A percentile compares a stretch with the other conserved stretches of the same genome.
Conservation (phyloP, 2,113 vertebrate species). For the Leptosomus discolor region DNA sequence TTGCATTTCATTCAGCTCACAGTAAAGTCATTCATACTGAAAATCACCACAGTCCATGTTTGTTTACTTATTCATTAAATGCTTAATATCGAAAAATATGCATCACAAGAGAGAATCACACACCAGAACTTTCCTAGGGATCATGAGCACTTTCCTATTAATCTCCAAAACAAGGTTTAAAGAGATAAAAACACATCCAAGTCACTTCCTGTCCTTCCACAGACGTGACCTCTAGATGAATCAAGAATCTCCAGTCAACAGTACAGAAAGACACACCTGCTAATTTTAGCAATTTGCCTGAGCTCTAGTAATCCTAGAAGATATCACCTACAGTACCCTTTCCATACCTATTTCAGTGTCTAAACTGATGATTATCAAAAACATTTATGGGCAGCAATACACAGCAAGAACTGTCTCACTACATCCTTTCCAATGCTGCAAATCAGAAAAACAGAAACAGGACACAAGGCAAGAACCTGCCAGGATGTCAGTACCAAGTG, state of each 20-base stretch:
- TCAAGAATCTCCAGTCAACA: background rate
- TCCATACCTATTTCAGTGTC: background rate
- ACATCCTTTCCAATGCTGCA: background rate
- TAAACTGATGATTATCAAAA: background rate
- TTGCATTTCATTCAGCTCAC: background rate
- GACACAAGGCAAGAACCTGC: background rate
- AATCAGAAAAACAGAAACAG: background rate
- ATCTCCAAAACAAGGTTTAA: background rate
- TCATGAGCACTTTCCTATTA: background rate
- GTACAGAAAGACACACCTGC: background rate
- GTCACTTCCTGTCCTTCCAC: background rate
- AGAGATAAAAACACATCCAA: background rate
- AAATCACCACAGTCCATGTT: background rate
- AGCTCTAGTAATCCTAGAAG: background rate
- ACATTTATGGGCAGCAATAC: background rate
- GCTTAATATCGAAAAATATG: background rate
- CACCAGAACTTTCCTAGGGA: background rate
- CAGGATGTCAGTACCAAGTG: background rate
- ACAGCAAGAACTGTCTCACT: background rate
- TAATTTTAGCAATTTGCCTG: background rate
- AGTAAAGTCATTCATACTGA: background rate
- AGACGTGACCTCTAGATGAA: background rate
- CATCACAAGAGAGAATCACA: background rate
- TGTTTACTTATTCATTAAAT: background rate
- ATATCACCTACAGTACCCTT: background rate